Conservation (phyloP, 2,113 vertebrate genomes). For the Hippolais icterina region DNA sequence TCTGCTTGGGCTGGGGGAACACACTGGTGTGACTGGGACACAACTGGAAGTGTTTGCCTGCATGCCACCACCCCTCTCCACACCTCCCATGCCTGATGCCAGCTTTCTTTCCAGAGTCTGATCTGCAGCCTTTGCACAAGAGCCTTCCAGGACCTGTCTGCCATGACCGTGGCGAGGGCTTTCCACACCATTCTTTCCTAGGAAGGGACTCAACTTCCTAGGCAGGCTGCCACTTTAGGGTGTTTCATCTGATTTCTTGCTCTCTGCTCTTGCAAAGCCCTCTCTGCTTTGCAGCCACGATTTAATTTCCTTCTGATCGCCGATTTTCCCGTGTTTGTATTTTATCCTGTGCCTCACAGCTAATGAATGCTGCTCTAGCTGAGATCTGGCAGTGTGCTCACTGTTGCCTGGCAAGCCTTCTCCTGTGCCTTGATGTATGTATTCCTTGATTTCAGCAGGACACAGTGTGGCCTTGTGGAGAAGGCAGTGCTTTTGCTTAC, state of each 20-base stretch:
- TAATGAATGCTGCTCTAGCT: conserved; percentile 31
- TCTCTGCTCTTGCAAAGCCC: neutral
- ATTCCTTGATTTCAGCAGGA: conserved; percentile 2
- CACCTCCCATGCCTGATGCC: neutral
- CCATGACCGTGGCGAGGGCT: fast-evolving
- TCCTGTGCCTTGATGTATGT: neutral
- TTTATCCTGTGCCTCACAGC: neutral
- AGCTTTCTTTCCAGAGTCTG: neutral
- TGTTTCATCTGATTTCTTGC: neutral
- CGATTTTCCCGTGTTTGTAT: neutral
- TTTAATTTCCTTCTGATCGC: neutral
- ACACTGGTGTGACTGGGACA: neutral
- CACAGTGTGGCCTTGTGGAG: neutral
- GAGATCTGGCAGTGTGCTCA: neutral
- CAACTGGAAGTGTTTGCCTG: fast-evolving
- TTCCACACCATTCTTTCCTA: neutral
- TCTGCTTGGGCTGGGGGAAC: neutral
- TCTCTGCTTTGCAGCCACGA: neutral
- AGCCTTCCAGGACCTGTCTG: neutral
- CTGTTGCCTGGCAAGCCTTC: conserved; percentile 1
- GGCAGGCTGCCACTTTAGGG: neutral
- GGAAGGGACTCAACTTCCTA: neutral
- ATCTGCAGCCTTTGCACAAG: neutral
- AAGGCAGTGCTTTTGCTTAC: neutral
- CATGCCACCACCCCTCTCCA: neutral